A percentile compares a stretch with the other conserved stretches of the same genome.
phyloP scores from a whole-genome alignment of 2,888 invertebrate genomes.

The Minunthozetes semirufus region DNA sequence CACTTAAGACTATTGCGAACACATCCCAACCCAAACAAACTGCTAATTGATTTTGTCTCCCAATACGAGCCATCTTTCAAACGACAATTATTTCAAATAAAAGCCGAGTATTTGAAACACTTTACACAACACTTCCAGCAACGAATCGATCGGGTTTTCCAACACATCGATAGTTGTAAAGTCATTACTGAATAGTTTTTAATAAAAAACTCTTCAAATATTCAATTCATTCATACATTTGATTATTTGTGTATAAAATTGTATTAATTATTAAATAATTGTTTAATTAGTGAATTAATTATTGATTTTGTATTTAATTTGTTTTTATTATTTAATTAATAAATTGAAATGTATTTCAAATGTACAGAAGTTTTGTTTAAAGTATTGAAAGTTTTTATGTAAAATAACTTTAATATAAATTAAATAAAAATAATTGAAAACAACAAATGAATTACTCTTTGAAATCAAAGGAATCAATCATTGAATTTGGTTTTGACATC shows the following conservation, averaged over 20 bases:
- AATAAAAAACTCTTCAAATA: neutral
- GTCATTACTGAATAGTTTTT: neutral
- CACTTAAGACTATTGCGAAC: conserved; percentile 28
- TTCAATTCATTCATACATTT: neutral
- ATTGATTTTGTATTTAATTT: neutral
- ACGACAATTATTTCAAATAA: conserved; percentile 14
- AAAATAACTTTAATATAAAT: neutral
- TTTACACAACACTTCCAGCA: conserved; percentile 22
- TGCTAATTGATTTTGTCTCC: conserved; percentile 18
- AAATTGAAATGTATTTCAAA: too few species aligned
- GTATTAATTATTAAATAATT: neutral
- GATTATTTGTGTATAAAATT: neutral
- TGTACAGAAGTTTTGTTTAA: conserved; percentile 1
- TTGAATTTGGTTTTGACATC: neutral
- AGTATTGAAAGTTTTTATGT: conserved; percentile 7
- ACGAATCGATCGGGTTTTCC: conserved; percentile 8
- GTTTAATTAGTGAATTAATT: neutral
- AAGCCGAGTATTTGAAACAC: conserved; percentile 17
- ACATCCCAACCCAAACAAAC: conserved; percentile 19
- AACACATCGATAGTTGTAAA: conserved; percentile 14
- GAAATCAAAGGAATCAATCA: neutral
- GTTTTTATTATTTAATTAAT: neutral
- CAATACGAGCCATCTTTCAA: conserved; percentile 21
- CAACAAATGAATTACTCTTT: neutral
- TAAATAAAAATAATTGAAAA: neutral